A percentile compares a stretch with the other conserved stretches of the same genome.
These are phyloP conservation scores for Phocoena sinus DNA, from an alignment of 2,113 vertebrate species.

Conservation along the genomic window DNA sequence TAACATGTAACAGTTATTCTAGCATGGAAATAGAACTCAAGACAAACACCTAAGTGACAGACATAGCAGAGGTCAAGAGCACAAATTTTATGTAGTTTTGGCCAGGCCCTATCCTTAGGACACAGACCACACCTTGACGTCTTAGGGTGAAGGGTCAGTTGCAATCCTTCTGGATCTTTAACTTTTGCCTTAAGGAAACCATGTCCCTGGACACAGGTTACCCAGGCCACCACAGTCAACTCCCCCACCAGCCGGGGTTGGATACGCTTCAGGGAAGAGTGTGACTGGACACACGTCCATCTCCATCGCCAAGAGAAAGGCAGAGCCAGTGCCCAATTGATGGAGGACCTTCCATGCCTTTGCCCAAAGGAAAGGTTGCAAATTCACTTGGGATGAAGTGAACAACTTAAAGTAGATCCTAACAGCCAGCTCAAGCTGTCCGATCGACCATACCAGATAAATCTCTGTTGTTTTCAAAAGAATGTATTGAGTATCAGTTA, in stretches of 20 bases:
- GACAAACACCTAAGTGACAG: not conserved
- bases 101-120: accelerated
- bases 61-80: not conserved
- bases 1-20: not conserved
- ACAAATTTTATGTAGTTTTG: accelerated
- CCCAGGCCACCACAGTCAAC: accelerated
- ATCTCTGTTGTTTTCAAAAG: not conserved
- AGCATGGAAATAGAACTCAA: not conserved
- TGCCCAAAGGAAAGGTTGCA: not conserved
- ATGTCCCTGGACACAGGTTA: not conserved
- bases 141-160: too few species aligned
- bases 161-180: not conserved
- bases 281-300: accelerated
- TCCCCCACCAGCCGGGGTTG: too few species aligned
- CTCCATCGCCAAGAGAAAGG: not conserved
- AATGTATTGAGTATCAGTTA: accelerated
- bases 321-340: accelerated
- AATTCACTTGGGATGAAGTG: too few species aligned
- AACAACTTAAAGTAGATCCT: accelerated
- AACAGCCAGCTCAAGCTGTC: not conserved
- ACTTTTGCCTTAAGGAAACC: not conserved
- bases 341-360: accelerated
- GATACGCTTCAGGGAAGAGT: not conserved
- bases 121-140: too few species aligned
- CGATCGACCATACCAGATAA: accelerated